phyloP scores from a whole-genome alignment of 2,888 invertebrate species.

The Mesorhabditis sp. region DNA sequence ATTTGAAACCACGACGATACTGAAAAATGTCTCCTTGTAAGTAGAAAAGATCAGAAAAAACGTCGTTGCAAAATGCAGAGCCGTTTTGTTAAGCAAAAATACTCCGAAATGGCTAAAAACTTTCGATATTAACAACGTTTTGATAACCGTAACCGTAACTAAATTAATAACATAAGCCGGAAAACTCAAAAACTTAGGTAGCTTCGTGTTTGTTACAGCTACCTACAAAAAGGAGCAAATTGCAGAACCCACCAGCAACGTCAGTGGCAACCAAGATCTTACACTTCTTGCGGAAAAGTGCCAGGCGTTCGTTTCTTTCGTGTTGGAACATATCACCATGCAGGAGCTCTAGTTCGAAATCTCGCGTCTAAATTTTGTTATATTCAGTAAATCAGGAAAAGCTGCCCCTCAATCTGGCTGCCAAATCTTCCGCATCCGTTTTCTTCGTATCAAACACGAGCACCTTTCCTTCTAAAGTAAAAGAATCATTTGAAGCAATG shows the following conservation, averaged over 20 bases:
- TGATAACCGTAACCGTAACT: slow-evolving; percentile 66
- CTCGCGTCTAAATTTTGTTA: slow-evolving; percentile 17
- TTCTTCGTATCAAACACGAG: slow-evolving; percentile 97
- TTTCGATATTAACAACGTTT: no score
- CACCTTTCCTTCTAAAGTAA: slow-evolving; percentile 73
- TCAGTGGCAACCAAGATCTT: slow-evolving; percentile 85
- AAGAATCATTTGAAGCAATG: not conserved
- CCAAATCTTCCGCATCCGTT: slow-evolving; percentile 80
- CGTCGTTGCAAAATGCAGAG: no score
- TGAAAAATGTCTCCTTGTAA: no score
- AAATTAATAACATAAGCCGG: slow-evolving; percentile 9
- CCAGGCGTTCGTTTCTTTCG: slow-evolving; percentile 94
- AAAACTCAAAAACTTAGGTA: not conserved
- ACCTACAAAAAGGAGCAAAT: slow-evolving; percentile 65
- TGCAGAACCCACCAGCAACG: slow-evolving; percentile 70
- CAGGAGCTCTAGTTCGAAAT: slow-evolving; percentile 65
- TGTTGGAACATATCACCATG: slow-evolving; percentile 98
- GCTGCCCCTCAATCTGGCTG: slow-evolving; percentile 36
- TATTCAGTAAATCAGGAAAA: not conserved
- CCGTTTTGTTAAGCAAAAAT: no score
- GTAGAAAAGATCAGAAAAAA: no score
- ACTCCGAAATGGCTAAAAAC: no score
- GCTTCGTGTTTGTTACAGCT: slow-evolving; percentile 57
- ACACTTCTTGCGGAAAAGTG: slow-evolving; percentile 79
- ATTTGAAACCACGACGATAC: no score